Conservation (phyloP, 2,888 invertebrate genomes). For the Orthosia gothica region DNA sequence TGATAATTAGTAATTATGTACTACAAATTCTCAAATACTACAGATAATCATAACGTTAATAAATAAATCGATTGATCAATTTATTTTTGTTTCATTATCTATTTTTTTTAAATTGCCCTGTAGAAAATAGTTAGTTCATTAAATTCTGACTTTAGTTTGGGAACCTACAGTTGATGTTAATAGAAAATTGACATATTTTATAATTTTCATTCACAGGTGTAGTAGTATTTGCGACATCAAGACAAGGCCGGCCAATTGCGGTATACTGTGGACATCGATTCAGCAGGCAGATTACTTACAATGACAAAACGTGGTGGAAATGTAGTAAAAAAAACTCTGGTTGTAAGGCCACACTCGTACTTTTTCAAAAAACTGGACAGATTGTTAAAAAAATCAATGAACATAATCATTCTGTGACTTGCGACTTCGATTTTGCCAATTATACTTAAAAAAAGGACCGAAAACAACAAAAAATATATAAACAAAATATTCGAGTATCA, state of each 20-base stretch:
- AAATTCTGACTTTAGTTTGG: neutral
- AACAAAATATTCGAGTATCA: no score
- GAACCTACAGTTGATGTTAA: neutral
- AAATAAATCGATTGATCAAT: neutral
- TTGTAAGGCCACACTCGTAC: constrained; percentile 73
- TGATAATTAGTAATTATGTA: neutral
- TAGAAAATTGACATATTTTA: neutral
- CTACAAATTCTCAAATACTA: no score
- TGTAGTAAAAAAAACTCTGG: constrained; percentile 63
- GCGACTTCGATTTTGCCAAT: no score
- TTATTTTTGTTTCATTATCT: neutral
- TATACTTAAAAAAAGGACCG: no score
- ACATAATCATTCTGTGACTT: constrained; percentile 58
- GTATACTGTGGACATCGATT: constrained; percentile 40
- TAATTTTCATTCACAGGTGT: constrained; percentile 18
- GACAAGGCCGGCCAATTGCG: constrained; percentile 31
- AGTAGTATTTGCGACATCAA: constrained; percentile 29
- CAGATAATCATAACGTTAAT: neutral
- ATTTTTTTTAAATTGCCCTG: no score
- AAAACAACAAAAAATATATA: no score
- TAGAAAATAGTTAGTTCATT: no score
- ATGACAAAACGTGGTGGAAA: constrained; percentile 43
- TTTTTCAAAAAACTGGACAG: constrained; percentile 50
- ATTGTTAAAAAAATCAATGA: constrained; percentile 62
- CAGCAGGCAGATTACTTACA: constrained; percentile 20